Conservation (phyloP, 2,888 invertebrate genomes). For the Rhagium mordax region DNA sequence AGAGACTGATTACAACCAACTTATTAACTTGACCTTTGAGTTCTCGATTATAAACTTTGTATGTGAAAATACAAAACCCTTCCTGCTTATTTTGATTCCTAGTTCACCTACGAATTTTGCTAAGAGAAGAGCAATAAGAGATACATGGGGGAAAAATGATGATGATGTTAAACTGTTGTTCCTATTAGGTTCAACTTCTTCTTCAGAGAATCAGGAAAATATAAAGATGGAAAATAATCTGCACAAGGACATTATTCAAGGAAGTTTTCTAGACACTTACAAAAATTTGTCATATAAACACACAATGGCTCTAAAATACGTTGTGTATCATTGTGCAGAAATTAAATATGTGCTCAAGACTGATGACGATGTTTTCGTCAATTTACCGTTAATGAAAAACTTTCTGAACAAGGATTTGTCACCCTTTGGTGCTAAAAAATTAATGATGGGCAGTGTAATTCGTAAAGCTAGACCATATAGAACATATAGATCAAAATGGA, state of each 20-base stretch:
- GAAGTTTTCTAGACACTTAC: slow-evolving; percentile 83
- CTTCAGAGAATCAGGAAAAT: slow-evolving; percentile 39
- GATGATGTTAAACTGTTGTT: slow-evolving; percentile 76
- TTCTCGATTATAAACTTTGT: slow-evolving; percentile 41
- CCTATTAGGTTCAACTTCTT: slow-evolving; percentile 63
- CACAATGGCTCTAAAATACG: slow-evolving; percentile 86
- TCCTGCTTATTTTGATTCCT: slow-evolving; percentile 77
- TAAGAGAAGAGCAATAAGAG: slow-evolving; percentile 78
- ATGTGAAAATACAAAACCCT: slow-evolving; percentile 39
- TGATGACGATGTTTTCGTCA: slow-evolving; percentile 85
- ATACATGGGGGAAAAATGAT: slow-evolving; percentile 79
- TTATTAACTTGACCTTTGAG: slow-evolving; percentile 44
- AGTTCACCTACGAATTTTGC: slow-evolving; percentile 78
- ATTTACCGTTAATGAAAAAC: slow-evolving; percentile 75
- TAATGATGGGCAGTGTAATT: slow-evolving; percentile 77
- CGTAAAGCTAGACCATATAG: slow-evolving; percentile 60
- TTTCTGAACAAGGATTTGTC: slow-evolving; percentile 74
- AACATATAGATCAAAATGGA: slow-evolving; percentile 82
- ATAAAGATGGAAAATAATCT: slow-evolving; percentile 72
- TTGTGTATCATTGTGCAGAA: slow-evolving; percentile 77
- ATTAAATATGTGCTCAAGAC: slow-evolving; percentile 80
- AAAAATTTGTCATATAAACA: slow-evolving; percentile 89
- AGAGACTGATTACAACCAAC: slow-evolving; percentile 44
- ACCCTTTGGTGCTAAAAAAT: slow-evolving; percentile 74
- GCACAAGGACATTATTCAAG: slow-evolving; percentile 82